Conservation (phyloP, 2,888 invertebrate species). For the Xestoiulus laeticollis region DNA sequence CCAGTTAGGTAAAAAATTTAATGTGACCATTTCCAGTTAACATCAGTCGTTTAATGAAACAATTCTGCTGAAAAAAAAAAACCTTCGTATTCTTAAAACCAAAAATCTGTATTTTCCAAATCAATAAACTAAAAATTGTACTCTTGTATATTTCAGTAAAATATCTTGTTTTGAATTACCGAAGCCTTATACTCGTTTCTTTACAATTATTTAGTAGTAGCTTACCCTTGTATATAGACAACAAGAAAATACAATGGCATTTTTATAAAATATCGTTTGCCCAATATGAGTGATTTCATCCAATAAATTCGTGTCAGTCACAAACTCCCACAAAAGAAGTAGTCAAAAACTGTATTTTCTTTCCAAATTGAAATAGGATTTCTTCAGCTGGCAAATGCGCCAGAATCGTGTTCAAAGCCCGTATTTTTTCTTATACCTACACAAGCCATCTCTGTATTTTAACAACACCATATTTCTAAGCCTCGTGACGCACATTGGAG, state of each 20-base stretch:
- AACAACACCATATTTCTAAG: neutral
- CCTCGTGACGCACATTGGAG: neutral
- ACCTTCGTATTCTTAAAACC: too few species aligned
- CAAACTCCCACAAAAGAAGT: neutral
- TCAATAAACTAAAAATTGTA: too few species aligned
- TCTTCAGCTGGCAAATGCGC: slow-evolving; percentile 23
- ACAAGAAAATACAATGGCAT: neutral
- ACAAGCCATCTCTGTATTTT: neutral
- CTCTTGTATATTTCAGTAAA: neutral
- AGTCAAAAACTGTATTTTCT: slow-evolving; percentile 7
- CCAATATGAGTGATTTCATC: slow-evolving; percentile 35
- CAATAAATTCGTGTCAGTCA: slow-evolving; percentile 41
- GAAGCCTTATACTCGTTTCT: neutral
- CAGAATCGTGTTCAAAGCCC: neutral
- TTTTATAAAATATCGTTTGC: neutral
- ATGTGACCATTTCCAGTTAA: too few species aligned
- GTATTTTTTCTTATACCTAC: neutral
- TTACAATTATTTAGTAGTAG: neutral
- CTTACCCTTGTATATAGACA: neutral
- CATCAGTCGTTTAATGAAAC: too few species aligned
- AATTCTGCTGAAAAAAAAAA: too few species aligned
- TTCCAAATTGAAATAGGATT: slow-evolving; percentile 38
- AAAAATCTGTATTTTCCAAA: too few species aligned
- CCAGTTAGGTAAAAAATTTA: too few species aligned
- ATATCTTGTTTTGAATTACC: neutral